Conservation (phyloP, 2,888 invertebrate species). For the Calameuta pallipes region DNA sequence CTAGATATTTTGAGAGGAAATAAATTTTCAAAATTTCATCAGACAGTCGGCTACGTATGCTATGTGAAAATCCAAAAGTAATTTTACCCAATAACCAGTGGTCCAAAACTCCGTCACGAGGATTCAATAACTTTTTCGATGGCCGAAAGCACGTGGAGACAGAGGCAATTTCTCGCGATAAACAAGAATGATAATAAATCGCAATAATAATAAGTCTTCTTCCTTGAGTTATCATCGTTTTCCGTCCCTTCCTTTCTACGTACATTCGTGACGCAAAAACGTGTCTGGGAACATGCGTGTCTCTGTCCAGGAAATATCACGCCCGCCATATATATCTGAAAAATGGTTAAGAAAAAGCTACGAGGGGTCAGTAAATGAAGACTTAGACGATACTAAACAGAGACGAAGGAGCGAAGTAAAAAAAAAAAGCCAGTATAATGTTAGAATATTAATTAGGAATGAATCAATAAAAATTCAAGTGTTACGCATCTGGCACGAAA, state of each 20-base stretch:
- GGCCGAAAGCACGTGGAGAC: not conserved
- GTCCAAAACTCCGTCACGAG: not conserved
- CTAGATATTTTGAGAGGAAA: too few species aligned
- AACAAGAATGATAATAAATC: slow-evolving; percentile 20
- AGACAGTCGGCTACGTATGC: too few species aligned
- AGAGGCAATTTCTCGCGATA: slow-evolving; percentile 13
- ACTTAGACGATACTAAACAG: not conserved
- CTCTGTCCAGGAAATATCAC: not conserved
- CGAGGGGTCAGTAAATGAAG: not conserved
- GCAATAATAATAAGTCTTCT: slow-evolving; percentile 11
- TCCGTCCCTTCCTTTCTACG: not conserved
- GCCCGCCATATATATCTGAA: not conserved
- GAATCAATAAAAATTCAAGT: too few species aligned
- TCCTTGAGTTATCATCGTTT: slow-evolving; percentile 7
- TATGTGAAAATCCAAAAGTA: too few species aligned
- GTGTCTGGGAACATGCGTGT: too few species aligned
- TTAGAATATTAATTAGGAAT: too few species aligned
- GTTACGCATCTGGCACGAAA: too few species aligned
- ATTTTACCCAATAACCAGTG: too few species aligned
- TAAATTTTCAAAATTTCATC: too few species aligned
- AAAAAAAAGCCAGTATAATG: too few species aligned
- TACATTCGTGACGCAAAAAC: not conserved
- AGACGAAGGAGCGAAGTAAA: too few species aligned
- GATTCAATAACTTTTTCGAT: not conserved
- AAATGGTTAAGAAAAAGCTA: slow-evolving; percentile 3